Evolutionary conservation across 2,797 vertebrate genomes (phyloP), one percentile per base, ranked within the genome.

Genomic region (Siniperca undulata): DNA sequence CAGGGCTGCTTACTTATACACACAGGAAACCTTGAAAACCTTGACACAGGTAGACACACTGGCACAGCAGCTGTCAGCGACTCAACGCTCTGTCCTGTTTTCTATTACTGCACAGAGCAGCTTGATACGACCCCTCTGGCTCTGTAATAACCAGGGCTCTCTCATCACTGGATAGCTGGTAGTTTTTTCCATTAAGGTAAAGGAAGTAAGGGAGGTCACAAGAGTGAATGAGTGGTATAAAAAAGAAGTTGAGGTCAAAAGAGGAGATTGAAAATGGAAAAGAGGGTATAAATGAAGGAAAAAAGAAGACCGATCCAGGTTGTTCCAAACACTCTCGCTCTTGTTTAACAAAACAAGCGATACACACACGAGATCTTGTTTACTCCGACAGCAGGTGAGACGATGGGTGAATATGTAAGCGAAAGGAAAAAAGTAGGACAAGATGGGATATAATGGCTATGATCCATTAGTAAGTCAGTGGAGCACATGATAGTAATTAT

Each of bases 401-500:
- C 10, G 36, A 58, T 36, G 17, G 27, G 34, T 11, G 71, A 79
- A 73, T 56, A 65, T 5, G 5, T 4, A 44, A 87, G 77, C 1
- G 71, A 40, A 70, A 56, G 36, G 42, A n/a, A 78, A 58, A 80
- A 86, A 80, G 68, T 55, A 84, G 77, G 77, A 85, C 76, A 84
- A 27, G 70, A 22, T 78, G n/a, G 69, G 72, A 83, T 84, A 74
- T 61, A 84, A 86, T 77, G 38, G 81, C 67, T 75, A 83, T 87
- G 77, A 86, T 85, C 85, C 84, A 93, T 94, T 92, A 92, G 78
- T 82, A 84, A 92, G 76, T 64, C 84, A 87, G 77, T 72, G 83
- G 55, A 79, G 90, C 89, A 78, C 81, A 85, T 86, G 86, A 87
- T 87, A 67, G 81, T 91, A 91, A 93, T 94, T 93, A 93, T 85